A percentile compares a stretch with the other conserved stretches of the same genome.
Evolutionary conservation across 2,888 invertebrate species (phyloP).

Genomic region (Melolontha melolontha): DNA sequence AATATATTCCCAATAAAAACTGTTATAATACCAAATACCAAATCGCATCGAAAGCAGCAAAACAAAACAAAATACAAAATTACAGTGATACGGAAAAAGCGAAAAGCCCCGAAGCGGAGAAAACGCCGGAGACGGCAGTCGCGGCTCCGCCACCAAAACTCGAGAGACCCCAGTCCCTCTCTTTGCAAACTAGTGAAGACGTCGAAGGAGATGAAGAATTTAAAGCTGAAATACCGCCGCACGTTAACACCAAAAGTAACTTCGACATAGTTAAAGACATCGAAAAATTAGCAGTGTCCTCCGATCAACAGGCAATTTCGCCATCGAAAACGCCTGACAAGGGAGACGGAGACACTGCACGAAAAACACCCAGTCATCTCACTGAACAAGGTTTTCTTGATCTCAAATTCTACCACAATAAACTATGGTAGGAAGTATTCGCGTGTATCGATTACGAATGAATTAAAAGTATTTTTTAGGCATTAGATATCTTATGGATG

Average conservation of each 20-base stretch:
- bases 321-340: constrained; percentile 40
- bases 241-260: constrained; percentile 34
- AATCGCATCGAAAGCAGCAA: constrained; percentile 35
- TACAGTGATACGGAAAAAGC: constrained; percentile 56
- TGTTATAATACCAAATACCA: constrained; percentile 37
- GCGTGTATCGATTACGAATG: not conserved
- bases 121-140: constrained; percentile 12
- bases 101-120: constrained; percentile 31
- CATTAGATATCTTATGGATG: too few species aligned
- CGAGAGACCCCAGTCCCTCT: constrained; percentile 68
- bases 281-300: constrained; percentile 33
- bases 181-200: constrained; percentile 67
- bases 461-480: too few species aligned
- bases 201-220: constrained; percentile 47
- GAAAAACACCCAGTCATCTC: constrained; percentile 62
- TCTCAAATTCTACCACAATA: constrained; percentile 83
- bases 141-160: constrained; percentile 55
- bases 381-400: constrained; percentile 79
- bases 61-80: constrained; percentile 54
- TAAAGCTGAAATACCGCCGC: constrained; percentile 30
- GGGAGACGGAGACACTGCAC: constrained; percentile 54
- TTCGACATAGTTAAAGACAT: constrained; percentile 39
- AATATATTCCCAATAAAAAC: constrained; percentile 61
- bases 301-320: constrained; percentile 32
- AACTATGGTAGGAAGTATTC: constrained; percentile 73